Percentiles rank a stretch among this genome's conserved stretches.
phyloP scores from a whole-genome alignment of 2,888 invertebrate genomes.

The Exephanes ischioxanthus region DNA sequence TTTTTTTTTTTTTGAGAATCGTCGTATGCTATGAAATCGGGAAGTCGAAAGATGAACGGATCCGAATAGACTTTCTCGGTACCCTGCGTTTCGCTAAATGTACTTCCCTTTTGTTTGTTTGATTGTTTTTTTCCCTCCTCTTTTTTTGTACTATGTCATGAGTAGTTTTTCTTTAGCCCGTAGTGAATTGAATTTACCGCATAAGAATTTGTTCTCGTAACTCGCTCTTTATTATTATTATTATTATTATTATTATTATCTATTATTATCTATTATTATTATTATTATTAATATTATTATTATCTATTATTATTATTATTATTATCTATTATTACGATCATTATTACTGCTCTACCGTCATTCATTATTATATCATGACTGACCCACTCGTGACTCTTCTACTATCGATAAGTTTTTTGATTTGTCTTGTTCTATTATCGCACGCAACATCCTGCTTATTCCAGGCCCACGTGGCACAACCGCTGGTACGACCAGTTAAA shows the following conservation, averaged over 20 bases:
- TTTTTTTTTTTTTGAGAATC: not conserved
- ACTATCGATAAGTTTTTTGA: constrained; percentile 54
- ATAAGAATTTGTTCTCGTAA: constrained; percentile 73
- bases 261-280: constrained; percentile 62
- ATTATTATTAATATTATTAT: constrained; percentile 34
- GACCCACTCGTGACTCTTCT: constrained; percentile 54
- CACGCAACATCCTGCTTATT: constrained; percentile 54
- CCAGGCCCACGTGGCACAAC: constrained; percentile 18
- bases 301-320: constrained; percentile 52
- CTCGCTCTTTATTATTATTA: constrained; percentile 70
- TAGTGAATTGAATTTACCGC: constrained; percentile 72
- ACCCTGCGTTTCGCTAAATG: constrained; percentile 9
- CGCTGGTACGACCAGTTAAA: constrained; percentile 39
- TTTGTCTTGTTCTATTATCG: constrained; percentile 31
- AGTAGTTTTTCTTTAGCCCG: constrained; percentile 69
- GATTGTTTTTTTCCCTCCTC: constrained; percentile 62
- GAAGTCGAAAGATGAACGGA: constrained; percentile 15
- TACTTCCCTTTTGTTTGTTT: constrained; percentile 51
- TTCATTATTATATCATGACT: constrained; percentile 55
- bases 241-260: constrained; percentile 50
- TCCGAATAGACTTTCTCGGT: constrained; percentile 12
- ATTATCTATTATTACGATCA: constrained; percentile 69
- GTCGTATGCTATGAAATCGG: not conserved
- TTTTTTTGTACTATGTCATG: constrained; percentile 53
- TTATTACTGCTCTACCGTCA: constrained; percentile 46